Evolutionary conservation across 2,888 invertebrate genomes (phyloP).

Genomic region (Hypomecis atomaria): DNA sequence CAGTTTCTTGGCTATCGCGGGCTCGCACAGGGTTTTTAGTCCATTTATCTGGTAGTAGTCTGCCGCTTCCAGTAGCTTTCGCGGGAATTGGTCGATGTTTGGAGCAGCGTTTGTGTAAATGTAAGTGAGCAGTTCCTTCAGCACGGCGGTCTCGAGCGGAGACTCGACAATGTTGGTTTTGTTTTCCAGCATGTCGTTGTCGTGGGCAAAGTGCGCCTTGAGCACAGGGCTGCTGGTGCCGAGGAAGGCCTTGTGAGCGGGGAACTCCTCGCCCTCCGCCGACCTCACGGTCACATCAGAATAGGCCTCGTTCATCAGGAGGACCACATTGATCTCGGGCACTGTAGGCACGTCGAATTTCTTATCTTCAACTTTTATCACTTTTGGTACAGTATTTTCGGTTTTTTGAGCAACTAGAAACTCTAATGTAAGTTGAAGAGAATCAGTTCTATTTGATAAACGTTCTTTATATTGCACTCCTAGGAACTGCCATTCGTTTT

Average conservation of each 20-base stretch:
- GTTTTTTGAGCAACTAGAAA: too few relatives aligned
- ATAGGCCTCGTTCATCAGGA: neutral
- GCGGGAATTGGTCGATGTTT: neutral
- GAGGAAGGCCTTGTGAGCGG: slow-evolving; percentile 13
- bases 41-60: slow-evolving; percentile 16
- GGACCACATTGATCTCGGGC: too few relatives aligned
- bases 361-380: too few relatives aligned
- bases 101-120: slow-evolving; percentile 15
- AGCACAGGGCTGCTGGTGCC: slow-evolving; percentile 9
- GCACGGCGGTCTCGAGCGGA: slow-evolving; percentile 7
- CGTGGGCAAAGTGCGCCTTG: slow-evolving; percentile 16
- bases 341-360: too few relatives aligned
- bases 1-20: neutral
- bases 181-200: neutral
- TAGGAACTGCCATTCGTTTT: too few relatives aligned
- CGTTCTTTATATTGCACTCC: too few relatives aligned
- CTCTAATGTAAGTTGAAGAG: too few relatives aligned
- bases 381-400: too few relatives aligned
- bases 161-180: slow-evolving; percentile 13
- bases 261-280: slow-evolving; percentile 4
- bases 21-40: slow-evolving; percentile 7
- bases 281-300: slow-evolving; percentile 15
- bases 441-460: too few relatives aligned
- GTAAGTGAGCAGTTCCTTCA: slow-evolving; percentile 7
- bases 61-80: slow-evolving; percentile 12